phyloP scores from a whole-genome alignment of 1,140 invertebrate genomes.

The Globodera rostochiensis region DNA sequence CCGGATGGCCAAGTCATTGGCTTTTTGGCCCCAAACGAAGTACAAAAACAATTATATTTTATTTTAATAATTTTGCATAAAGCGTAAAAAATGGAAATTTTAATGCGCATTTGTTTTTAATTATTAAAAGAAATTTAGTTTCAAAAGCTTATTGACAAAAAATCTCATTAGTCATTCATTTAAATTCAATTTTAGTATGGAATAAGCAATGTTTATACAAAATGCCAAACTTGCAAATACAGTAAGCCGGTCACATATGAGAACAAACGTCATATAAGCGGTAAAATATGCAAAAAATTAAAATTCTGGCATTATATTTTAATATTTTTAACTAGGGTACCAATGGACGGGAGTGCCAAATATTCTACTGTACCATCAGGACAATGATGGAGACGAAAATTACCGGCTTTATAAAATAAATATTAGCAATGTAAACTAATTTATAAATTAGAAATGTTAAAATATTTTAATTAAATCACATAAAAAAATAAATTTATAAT shows the following conservation, averaged over 20 bases:
- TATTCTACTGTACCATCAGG: constrained; percentile 48
- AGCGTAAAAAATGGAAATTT: too few relatives aligned
- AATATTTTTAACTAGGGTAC: constrained; percentile 45
- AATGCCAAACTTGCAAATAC: constrained; percentile 53
- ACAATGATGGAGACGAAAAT: constrained; percentile 55
- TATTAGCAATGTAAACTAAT: constrained; percentile 44
- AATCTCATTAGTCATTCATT: neutral
- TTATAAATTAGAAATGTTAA: neutral
- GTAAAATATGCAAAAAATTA: constrained; percentile 17
- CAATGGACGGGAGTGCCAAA: constrained; percentile 56
- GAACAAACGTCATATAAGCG: constrained; percentile 49
- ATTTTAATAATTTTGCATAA: neutral
- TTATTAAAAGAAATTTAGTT: too few relatives aligned
- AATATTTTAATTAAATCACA: too few relatives aligned
- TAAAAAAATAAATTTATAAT: too few relatives aligned
- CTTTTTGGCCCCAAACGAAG: constrained; percentile 54
- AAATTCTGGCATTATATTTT: neutral
- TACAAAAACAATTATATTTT: neutral
- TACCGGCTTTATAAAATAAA: constrained; percentile 49
- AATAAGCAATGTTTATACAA: constrained; percentile 51
- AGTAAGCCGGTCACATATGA: constrained; percentile 53
- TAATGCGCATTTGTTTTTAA: too few relatives aligned
- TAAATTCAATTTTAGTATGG: constrained; percentile 26
- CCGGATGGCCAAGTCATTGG: constrained; percentile 47
- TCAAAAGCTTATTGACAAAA: too few relatives aligned